Percentiles rank a stretch among this genome's conserved stretches.
Conservation (phyloP, 2,113 vertebrate genomes). For the Myocastor coypus region DNA sequence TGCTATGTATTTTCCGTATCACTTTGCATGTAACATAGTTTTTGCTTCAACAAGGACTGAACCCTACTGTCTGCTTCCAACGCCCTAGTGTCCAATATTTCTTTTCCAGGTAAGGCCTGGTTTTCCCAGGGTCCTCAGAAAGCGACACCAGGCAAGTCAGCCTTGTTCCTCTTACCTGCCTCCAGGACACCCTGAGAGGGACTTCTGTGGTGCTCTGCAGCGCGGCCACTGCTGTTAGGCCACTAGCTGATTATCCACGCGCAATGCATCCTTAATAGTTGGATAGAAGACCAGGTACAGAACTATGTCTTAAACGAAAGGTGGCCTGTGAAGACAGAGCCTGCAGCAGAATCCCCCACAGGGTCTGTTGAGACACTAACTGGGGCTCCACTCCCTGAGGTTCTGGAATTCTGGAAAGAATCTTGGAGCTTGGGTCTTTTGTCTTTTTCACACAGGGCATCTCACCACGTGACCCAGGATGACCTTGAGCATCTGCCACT, state of each 20-base stretch:
- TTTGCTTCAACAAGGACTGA: neutral
- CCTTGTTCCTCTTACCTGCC: conserved; percentile 60
- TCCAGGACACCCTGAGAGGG: neutral
- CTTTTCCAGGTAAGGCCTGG: conserved; percentile 77
- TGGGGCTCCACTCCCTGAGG: neutral
- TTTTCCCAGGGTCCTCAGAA: conserved; percentile 61
- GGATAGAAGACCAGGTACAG: neutral
- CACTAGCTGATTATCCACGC: neutral
- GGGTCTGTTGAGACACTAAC: neutral
- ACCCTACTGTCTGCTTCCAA: conserved; percentile 61
- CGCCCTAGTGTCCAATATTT: conserved; percentile 64
- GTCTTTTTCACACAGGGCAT: neutral
- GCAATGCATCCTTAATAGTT: neutral
- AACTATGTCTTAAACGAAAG: neutral
- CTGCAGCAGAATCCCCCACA: neutral
- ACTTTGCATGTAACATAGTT: neutral
- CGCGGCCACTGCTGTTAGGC: neutral
- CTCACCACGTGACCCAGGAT: neutral
- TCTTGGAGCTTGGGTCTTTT: too few relatives aligned
- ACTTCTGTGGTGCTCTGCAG: neutral
- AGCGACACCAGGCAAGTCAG: conserved; percentile 33
- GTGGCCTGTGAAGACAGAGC: neutral
- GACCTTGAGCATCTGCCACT: neutral
- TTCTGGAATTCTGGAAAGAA: neutral
- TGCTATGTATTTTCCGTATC: neutral